A percentile compares a stretch with the other conserved stretches of the same genome.
These are phyloP conservation scores for Pangasius sanitwongsei DNA, from an alignment of 2,797 vertebrate species.

Conservation along the genomic window DNA sequence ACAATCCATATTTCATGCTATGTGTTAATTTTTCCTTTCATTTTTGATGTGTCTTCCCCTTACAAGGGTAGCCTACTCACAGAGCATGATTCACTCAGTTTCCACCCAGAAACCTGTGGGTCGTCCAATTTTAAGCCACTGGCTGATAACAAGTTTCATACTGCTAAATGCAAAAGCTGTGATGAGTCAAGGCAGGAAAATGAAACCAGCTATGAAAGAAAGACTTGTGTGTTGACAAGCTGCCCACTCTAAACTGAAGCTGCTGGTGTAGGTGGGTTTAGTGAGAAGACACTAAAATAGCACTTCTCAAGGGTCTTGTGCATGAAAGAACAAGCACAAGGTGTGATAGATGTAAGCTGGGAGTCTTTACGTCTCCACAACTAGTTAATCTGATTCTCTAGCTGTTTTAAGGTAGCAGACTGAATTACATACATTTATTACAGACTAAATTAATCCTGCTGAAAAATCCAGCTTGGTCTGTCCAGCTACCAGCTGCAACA, in stretches of 20 bases:
- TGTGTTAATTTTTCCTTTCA: not conserved
- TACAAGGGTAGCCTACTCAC: conserved; percentile 25
- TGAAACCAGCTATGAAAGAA: conserved; percentile 63
- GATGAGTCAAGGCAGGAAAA: conserved; percentile 73
- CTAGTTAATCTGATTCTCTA: not conserved
- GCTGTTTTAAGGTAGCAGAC: not conserved
- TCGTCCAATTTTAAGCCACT: conserved; percentile 70
- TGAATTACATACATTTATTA: not conserved
- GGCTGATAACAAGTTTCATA: conserved; percentile 69
- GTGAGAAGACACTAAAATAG: conserved; percentile 65
- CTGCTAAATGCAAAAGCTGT: conserved; percentile 65
- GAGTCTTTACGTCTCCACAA: not conserved
- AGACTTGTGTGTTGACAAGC: conserved; percentile 56
- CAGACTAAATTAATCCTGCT: not conserved
- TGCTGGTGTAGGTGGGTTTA: conserved; percentile 64
- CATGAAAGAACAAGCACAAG: conserved; percentile 9
- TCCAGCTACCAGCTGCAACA: not conserved
- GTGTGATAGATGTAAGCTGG: not conserved
- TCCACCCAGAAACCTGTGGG: conserved; percentile 71
- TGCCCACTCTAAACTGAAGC: conserved; percentile 55
- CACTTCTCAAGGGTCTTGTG: conserved; percentile 56
- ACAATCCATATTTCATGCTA: not conserved
- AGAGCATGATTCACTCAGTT: conserved; percentile 70
- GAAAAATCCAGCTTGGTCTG: not conserved
- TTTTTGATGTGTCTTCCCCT: not conserved